A percentile compares a stretch with the other conserved stretches of the same genome.
Evolutionary conservation across 2,113 vertebrate species (phyloP).

Genomic region (Lophotis ruficrista): DNA sequence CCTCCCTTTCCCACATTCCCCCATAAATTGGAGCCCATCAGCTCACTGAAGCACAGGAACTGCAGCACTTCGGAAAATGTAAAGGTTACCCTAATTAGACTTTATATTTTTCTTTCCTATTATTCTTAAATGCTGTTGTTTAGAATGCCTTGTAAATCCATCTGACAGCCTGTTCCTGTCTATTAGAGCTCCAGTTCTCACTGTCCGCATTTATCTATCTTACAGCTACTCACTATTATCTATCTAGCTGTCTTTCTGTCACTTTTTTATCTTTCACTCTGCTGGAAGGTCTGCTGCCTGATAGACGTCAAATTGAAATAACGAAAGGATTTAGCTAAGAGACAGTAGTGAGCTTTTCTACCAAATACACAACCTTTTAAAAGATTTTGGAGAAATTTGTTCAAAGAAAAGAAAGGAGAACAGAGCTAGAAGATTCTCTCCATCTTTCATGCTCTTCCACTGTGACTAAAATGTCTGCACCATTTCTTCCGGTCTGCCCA

Average conservation of each 20-base stretch:
- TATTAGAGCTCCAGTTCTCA: constrained; percentile 14
- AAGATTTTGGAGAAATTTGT: background rate
- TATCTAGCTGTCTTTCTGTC: constrained; percentile 51
- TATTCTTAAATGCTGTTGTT: background rate
- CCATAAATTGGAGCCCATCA: background rate
- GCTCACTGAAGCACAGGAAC: background rate
- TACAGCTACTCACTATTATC: constrained; percentile 26
- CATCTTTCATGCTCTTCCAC: background rate
- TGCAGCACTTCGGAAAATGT: background rate
- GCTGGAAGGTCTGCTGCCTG: constrained; percentile 22
- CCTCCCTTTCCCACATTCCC: background rate
- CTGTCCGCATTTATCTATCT: background rate
- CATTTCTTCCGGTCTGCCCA: background rate
- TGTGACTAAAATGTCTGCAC: background rate
- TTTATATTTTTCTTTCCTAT: background rate
- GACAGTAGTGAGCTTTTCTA: background rate
- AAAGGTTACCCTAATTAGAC: background rate
- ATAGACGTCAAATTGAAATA: constrained; percentile 50
- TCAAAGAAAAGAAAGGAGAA: background rate
- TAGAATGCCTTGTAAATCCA: background rate
- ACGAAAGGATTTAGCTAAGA: constrained; percentile 35
- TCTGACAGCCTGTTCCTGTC: constrained; percentile 34
- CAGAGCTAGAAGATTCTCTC: background rate
- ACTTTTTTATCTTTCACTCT: constrained; percentile 42
- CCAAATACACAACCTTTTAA: background rate